Evolutionary conservation across 2,888 invertebrate genomes (phyloP).

Genomic region (Cerastis rubricosa): DNA sequence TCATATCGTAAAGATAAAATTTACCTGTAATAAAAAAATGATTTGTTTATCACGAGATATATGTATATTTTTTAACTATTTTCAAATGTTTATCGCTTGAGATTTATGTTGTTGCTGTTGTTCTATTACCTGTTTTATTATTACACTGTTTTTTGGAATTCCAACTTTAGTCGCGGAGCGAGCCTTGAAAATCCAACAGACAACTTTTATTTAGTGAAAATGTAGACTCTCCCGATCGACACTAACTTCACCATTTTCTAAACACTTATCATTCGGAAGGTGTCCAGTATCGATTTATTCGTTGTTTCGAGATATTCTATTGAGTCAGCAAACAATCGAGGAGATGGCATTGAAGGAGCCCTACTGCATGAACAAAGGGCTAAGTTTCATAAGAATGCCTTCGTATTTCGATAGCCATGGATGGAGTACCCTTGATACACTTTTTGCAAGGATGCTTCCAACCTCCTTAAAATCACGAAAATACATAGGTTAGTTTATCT

Average conservation of each 20-base stretch:
- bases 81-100: too few relatives aligned
- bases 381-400: background rate
- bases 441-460: background rate
- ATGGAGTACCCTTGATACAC: background rate
- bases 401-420: background rate
- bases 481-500: background rate
- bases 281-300: background rate
- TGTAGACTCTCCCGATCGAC: background rate
- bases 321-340: constrained; percentile 11
- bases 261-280: background rate
- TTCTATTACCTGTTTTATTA: too few relatives aligned
- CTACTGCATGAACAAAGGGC: background rate
- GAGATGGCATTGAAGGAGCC: background rate
- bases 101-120: too few relatives aligned
- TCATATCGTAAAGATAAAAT: background rate
- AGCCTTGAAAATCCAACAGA: background rate
- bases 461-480: background rate
- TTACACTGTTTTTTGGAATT: too few relatives aligned
- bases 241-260: background rate
- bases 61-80: too few relatives aligned
- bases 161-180: too few relatives aligned
- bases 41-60: too few relatives aligned
- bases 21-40: background rate
- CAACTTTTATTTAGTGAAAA: background rate
- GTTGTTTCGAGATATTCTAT: background rate